Base-by-base conservation (phyloP, 2,797 vertebrate species). In the Lates japonicus region DNA sequence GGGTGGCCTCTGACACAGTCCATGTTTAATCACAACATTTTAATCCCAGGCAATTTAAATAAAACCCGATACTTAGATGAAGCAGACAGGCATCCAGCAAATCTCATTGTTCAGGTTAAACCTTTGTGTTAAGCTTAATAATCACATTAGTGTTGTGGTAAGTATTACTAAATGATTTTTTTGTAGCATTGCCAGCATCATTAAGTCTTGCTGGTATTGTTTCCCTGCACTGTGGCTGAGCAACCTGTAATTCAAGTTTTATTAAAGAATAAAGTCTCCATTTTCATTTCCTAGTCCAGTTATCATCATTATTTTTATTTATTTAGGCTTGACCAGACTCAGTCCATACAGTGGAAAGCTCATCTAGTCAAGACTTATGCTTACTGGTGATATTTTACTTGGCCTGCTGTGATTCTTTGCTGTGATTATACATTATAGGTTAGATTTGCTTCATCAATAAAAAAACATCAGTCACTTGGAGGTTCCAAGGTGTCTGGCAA, bases 21-120 rank as follows among this genome's bases (percentile, higher is more conserved):
- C 63, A 51, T 68, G 29, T 84, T 68, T 78, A 75, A 76, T 83
- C 65, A 51, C 60, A n/a, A 76, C 60, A 54, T 83, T 86, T 78
- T 80, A 89, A 89, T 81, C 76, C 75, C 35, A 69, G 61, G 31
- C 67, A 83, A 76, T 71, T 71, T 68, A 78, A 80, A 72, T 78
- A 75, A 80, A 59, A 35, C 44, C 44, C 17, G 46, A 65, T 35
- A 44, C 41, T 29, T 78, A 35, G 74, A 64, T 42, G 44, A 73
- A 67, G 49, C 49, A 83, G 71, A 81, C 72, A 54, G 68, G 60
- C 70, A 65, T 76, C 67, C 59, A 73, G 16, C 49, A 80, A 76
- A 82, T 81, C 44, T 74, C 74, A 78, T 58, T 78, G 33, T 84
- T 83, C 54, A 78, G 42, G 17, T 74, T 64, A 35, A 61, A 82